Conservation (phyloP, 2,888 invertebrate species). For the Idaea biselata region DNA sequence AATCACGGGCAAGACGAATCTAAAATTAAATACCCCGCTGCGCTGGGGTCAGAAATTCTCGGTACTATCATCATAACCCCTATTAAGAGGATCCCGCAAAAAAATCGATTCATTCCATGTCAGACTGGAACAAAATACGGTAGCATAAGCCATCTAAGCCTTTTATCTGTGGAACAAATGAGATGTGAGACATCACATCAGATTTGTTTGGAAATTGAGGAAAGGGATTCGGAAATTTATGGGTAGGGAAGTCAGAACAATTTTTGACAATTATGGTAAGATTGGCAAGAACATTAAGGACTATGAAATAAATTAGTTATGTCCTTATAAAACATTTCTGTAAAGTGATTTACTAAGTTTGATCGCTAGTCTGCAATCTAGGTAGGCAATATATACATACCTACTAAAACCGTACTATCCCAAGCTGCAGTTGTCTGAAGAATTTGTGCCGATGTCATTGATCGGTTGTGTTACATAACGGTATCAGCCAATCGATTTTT, state of each 20-base stretch:
- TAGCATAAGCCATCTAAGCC: conserved; percentile 20
- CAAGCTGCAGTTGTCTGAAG: too few species aligned
- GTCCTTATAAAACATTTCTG: too few species aligned
- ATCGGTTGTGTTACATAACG: neutral
- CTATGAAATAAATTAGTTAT: too few species aligned
- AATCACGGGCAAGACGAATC: conserved; percentile 14
- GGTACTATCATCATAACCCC: conserved; percentile 30
- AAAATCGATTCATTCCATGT: conserved; percentile 40
- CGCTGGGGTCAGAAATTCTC: conserved; percentile 25
- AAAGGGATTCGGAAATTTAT: neutral
- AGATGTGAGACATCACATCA: conserved; percentile 15
- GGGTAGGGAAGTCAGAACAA: too few species aligned
- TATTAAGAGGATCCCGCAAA: conserved; percentile 30
- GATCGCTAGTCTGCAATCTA: too few species aligned
- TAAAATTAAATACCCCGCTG: conserved; percentile 20
- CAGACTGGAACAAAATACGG: conserved; percentile 42
- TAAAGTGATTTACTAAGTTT: too few species aligned
- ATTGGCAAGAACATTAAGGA: too few species aligned
- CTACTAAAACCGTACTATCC: too few species aligned
- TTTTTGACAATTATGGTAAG: too few species aligned
- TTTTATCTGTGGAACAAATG: conserved; percentile 48
- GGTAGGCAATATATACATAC: too few species aligned
- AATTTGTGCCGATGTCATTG: too few species aligned
- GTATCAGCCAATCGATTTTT: neutral
- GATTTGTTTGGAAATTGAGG: conserved; percentile 3